Evolutionary conservation across 2,888 invertebrate species (phyloP).

Genomic region (Spisula solida): DNA sequence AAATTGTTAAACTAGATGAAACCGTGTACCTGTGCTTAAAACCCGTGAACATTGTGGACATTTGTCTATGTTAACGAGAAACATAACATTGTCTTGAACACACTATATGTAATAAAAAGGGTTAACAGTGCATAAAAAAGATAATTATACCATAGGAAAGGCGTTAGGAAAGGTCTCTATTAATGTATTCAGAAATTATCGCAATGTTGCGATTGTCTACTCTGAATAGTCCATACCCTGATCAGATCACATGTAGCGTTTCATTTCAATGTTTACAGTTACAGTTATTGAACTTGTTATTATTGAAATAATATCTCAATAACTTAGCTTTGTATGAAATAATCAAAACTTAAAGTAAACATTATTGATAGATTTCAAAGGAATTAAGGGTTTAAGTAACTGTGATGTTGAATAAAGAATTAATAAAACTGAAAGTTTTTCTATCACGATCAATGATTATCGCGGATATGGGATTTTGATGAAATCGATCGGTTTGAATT

Average conservation of each 20-base stretch:
- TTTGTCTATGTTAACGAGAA: no score
- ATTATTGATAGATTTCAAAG: conserved; percentile 29
- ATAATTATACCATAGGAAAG: no score
- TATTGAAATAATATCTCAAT: not conserved
- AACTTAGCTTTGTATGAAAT: not conserved
- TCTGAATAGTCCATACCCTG: no score
- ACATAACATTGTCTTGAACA: no score
- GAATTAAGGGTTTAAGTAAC: conserved; percentile 15
- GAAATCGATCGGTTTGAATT: conserved; percentile 38
- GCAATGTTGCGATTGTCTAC: no score
- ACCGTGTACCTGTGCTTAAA: no score
- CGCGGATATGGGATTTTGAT: conserved; percentile 34
- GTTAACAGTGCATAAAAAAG: no score
- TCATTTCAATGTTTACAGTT: not conserved
- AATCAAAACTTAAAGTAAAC: not conserved
- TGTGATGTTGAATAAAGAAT: not conserved
- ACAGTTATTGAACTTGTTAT: not conserved
- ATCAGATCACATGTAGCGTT: not conserved
- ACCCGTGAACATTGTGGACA: no score
- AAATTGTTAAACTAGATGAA: no score
- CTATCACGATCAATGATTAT: conserved; percentile 23
- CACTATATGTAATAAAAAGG: no score
- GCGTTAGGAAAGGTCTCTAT: no score
- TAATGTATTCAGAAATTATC: no score
- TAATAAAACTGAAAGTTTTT: not conserved